Evolutionary conservation across 2,113 vertebrate species (phyloP).

Genomic region (Cariama cristata): DNA sequence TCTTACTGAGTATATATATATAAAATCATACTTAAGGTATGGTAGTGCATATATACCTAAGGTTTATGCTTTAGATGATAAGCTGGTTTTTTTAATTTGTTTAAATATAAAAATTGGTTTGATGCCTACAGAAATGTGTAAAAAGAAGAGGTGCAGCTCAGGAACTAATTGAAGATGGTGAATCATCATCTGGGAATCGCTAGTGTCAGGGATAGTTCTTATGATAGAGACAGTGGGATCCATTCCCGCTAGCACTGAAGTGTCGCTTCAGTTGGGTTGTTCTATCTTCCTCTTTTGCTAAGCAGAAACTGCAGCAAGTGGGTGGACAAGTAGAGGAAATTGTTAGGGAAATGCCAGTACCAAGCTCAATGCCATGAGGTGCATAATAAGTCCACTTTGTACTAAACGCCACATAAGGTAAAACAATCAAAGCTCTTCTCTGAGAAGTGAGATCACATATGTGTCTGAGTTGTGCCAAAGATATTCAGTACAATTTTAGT

Average conservation of each 20-base stretch:
- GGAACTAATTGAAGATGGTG: background rate
- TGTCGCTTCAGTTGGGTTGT: background rate
- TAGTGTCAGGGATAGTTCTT: background rate
- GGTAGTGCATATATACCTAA: background rate
- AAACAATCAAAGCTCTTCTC: background rate
- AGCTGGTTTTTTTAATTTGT: background rate
- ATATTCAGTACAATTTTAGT: background rate
- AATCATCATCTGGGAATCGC: background rate
- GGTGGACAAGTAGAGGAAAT: background rate
- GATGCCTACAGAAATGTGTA: background rate
- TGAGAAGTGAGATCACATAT: background rate
- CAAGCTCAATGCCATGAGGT: background rate
- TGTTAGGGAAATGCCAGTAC: no score
- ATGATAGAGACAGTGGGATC: accelerated
- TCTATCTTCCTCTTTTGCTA: background rate
- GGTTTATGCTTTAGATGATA: background rate
- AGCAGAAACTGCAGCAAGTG: background rate
- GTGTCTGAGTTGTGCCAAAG: background rate
- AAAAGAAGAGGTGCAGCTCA: background rate
- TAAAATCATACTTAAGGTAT: no score
- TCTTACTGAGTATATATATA: background rate
- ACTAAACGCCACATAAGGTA: background rate
- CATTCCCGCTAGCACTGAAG: background rate
- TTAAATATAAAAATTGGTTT: background rate
- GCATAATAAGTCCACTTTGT: background rate